A percentile compares a stretch with the other conserved stretches of the same genome.
These are phyloP conservation scores for Drosophila suzukii DNA, from an alignment of 1,140 invertebrate genomes.

Conservation along the genomic window DNA sequence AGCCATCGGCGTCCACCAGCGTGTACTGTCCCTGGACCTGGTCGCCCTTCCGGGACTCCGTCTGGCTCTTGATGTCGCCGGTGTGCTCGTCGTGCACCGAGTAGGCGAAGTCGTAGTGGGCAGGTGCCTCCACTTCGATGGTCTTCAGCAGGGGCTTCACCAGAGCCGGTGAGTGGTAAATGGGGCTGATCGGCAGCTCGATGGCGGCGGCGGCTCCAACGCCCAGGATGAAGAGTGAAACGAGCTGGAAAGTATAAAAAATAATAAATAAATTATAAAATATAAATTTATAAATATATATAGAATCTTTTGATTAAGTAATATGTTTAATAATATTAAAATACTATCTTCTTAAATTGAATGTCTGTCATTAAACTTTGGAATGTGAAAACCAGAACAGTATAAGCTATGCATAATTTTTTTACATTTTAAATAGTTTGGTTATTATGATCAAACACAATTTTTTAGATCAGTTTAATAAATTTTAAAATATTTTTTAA, in stretches of 20 bases:
- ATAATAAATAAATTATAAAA: no score
- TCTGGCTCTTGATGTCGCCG: conserved; percentile 86
- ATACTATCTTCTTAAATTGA: no score
- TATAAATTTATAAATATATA: no score
- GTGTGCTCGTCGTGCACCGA: conserved; percentile 86
- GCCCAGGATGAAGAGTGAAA: conserved; percentile 69
- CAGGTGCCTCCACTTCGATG: conserved; percentile 85
- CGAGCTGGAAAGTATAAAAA: conserved; percentile 44
- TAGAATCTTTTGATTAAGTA: no score
- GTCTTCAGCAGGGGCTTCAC: conserved; percentile 84
- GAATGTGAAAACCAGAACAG: no score
- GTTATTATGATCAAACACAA: no score
- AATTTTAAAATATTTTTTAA: no score
- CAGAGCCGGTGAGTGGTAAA: conserved; percentile 54
- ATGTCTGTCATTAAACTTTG: no score
- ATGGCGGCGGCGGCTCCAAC: conserved; percentile 75
- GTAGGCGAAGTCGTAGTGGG: conserved; percentile 86
- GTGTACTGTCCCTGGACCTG: conserved; percentile 86
- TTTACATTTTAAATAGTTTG: no score
- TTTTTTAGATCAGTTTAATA: no score
- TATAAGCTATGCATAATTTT: no score
- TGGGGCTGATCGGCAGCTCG: conserved; percentile 58
- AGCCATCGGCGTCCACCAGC: conserved; percentile 87
- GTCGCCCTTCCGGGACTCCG: conserved; percentile 86
- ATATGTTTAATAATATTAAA: no score